These are phyloP conservation scores for Meda fulgida DNA, from an alignment of 2,797 vertebrate species.

Conservation along the genomic window DNA sequence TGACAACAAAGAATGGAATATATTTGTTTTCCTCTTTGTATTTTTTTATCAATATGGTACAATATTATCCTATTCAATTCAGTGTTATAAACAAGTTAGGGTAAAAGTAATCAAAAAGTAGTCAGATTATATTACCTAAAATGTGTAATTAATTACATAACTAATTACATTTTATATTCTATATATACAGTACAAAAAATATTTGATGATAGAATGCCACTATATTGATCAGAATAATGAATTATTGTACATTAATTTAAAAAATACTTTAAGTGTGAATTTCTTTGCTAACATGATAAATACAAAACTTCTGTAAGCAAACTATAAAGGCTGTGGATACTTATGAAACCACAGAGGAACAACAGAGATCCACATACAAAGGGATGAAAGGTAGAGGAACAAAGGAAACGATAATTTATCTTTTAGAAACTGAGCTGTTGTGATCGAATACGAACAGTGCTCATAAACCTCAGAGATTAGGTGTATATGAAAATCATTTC, in stretches of 20 bases:
- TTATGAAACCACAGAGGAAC: not conserved
- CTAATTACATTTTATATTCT: too few species aligned
- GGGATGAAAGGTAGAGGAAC: slow-evolving; percentile 20
- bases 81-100: too few species aligned
- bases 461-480: not conserved
- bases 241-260: not conserved
- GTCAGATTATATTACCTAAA: too few species aligned
- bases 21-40: too few species aligned
- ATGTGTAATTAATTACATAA: too few species aligned
- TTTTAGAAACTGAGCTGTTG: slow-evolving; percentile 17
- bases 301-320: not conserved
- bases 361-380: not conserved
- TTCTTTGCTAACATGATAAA: not conserved
- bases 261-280: not conserved
- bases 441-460: slow-evolving; percentile 29
- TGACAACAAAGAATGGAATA: too few species aligned
- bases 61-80: too few species aligned
- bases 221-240: not conserved
- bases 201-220: not conserved
- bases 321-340: slow-evolving; percentile 14
- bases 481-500: not conserved
- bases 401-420: slow-evolving; percentile 17
- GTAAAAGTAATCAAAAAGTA: too few species aligned
- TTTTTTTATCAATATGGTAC: too few species aligned
- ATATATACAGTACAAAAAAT: not conserved